Base-by-base conservation (phyloP, 2,113 vertebrate genomes). In the Meriones unguiculatus region DNA sequence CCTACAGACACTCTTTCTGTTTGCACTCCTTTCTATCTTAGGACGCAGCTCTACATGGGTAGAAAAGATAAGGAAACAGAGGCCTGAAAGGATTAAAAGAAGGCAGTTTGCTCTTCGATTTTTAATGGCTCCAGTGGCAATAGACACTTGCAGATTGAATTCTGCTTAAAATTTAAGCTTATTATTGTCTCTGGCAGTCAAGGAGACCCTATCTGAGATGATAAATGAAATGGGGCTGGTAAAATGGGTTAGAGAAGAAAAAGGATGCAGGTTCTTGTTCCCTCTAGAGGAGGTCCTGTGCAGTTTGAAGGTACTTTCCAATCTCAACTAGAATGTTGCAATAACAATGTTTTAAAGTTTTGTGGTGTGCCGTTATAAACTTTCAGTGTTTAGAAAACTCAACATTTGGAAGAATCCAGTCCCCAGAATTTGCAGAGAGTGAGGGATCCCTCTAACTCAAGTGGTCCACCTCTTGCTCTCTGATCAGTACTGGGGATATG, bases 31-130 rank as follows among this genome's bases (percentile, higher is more conserved):
- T 85, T 86, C n/a, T 93, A 89, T 80, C 65, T 95, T 38, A 65
- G 72, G 64, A 75, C 54, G 28, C 69, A 95, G 82, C 54, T 96
- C 92, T 88, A 72, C 65, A 50, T 69, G 70, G 41, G 35, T 69
- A 69, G 59, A 30, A 93, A 85, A 94, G 76, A 97, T 91, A 93
- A 72, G 41, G 59, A 95, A 70, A 86, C 77, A 94, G 28, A n/a
- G 52, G 9, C 35, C 64, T 88, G 41, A 57, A 70, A 85, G 76
- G 67, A 95, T 89, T 73, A 41, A 46, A 35, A 87, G 62, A 76
- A 93, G 81, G n/a, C 28, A 78, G 15, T 85, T 84, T 85, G 50
- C 22, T 30, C 52, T 89, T 78, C 30, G 9, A 75, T 86, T 95
- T 93, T 89, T 91, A 69, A 90, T 67, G 89, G 38, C 76, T 88